A percentile compares a stretch with the other conserved stretches of the same genome.
Conservation (phyloP, 2,888 invertebrate species). For the Pseudococcus viburni region DNA sequence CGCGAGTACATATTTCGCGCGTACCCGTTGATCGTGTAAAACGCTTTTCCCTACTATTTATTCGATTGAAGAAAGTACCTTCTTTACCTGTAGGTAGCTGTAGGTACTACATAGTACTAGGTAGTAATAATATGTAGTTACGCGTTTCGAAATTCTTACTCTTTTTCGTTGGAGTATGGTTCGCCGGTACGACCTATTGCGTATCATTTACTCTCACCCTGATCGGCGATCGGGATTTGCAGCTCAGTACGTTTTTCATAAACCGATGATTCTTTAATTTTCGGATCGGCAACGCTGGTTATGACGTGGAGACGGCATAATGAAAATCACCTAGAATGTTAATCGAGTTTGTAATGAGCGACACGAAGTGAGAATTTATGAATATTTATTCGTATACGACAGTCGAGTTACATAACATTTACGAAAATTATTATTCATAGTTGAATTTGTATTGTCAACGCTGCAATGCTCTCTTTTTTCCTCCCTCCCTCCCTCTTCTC, state of each 20-base stretch:
- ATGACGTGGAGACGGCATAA: neutral
- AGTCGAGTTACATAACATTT: neutral
- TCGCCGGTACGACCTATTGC: too few species aligned
- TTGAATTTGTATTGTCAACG: constrained; percentile 20
- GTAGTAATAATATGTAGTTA: too few species aligned
- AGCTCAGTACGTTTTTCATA: neutral
- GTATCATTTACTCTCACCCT: too few species aligned
- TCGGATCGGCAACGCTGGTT: neutral
- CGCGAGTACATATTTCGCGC: too few species aligned
- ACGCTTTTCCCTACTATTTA: too few species aligned
- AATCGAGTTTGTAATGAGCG: constrained; percentile 31
- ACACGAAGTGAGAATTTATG: constrained; percentile 52
- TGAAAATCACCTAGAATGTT: constrained; percentile 25
- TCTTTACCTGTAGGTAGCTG: too few species aligned
- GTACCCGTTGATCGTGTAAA: too few species aligned
- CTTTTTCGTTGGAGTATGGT: too few species aligned
- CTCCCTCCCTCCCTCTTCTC: neutral
- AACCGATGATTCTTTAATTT: neutral
- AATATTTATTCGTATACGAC: constrained; percentile 56
- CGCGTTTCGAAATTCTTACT: too few species aligned
- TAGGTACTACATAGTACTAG: too few species aligned
- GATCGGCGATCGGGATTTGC: neutral
- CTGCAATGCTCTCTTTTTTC: neutral
- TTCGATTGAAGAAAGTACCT: too few species aligned
- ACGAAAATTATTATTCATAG: constrained; percentile 36